Base-by-base conservation (phyloP, 2,888 invertebrate genomes). In the Galerucella calmariensis region DNA sequence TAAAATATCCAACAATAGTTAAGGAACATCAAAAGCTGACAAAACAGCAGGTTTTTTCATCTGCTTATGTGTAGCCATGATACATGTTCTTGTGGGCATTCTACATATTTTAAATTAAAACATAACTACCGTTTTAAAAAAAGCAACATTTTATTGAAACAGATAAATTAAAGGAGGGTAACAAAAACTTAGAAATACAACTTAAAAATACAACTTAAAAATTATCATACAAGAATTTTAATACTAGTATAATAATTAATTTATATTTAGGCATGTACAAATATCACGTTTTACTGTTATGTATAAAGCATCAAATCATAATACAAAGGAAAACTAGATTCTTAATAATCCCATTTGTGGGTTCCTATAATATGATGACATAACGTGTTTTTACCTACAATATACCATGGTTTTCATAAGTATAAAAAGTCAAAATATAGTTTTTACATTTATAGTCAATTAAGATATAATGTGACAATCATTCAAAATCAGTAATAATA, bases 81-180 rank as follows among this genome's bases (percentile, higher is more conserved):
- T 35, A 35, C 6, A 6, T 35, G 8, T 35, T 41, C 8, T 6
- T 1, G 6, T 0, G 35, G 35, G 35, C 35, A 41, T 41, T 41
- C 35, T 8, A 35, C 35, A 35, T 35, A 35, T 35, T 35, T 35
- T 35, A 41, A 41, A 41, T 6, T 41, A 41, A 41, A 41, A 41
- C 35, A 56, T 20, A 56, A 46, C 5, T 1, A 65, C 63, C 16
- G 10, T 65, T 44, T 69, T 67, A 74, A 75, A 77, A 51, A 78
- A 78, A 77, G 78, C 77, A 78, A 77, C 77, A 75, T 65, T 78
- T 77, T 78, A 78, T 78, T 78, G 44, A 73, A 77, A 74, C 74
- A 65, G 62, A 69, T 72, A 76, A 77, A 75, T 69, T 75, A 74
- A 20, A 75, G 58, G 69, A 74, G 66, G 72, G 68, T 69, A 77